These are phyloP conservation scores for Idris sp. DNA, from an alignment of 1,140 invertebrate species.

Conservation along the genomic window DNA sequence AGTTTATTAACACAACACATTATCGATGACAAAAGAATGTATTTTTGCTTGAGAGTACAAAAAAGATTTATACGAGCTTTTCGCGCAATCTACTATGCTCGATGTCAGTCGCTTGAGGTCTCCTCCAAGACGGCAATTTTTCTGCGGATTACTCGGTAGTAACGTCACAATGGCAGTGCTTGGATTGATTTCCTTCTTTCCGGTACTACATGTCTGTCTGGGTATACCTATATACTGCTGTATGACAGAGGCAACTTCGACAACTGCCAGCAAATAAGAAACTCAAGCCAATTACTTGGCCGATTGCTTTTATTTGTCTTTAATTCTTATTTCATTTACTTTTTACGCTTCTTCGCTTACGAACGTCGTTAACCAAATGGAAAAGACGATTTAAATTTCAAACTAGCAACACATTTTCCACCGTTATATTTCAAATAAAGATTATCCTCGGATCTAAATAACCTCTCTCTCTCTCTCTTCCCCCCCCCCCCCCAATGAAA, in stretches of 20 bases:
- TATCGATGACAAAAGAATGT: constrained; percentile 14
- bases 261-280: constrained; percentile 49
- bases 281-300: constrained; percentile 76
- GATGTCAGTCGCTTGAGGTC: constrained; percentile 50
- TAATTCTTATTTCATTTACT: constrained; percentile 79
- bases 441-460: too few relatives aligned
- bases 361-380: constrained; percentile 70
- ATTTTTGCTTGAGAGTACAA: constrained; percentile 40
- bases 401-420: constrained; percentile 28
- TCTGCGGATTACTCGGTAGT: constrained; percentile 66
- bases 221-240: constrained; percentile 32
- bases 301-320: constrained; percentile 78
- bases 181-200: constrained; percentile 68
- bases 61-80: constrained; percentile 56
- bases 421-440: constrained; percentile 31
- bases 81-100: constrained; percentile 53
- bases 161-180: constrained; percentile 67
- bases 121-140: constrained; percentile 66
- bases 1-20: constrained; percentile 17
- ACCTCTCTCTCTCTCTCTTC: too few relatives aligned
- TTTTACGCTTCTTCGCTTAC: constrained; percentile 70
- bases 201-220: constrained; percentile 22
- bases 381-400: constrained; percentile 47
- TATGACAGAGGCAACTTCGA: constrained; percentile 32
- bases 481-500: too few relatives aligned